Percentiles rank a stretch among this genome's conserved stretches.
Conservation (phyloP, 2,113 vertebrate genomes). For the Edolisoma coerulescens region DNA sequence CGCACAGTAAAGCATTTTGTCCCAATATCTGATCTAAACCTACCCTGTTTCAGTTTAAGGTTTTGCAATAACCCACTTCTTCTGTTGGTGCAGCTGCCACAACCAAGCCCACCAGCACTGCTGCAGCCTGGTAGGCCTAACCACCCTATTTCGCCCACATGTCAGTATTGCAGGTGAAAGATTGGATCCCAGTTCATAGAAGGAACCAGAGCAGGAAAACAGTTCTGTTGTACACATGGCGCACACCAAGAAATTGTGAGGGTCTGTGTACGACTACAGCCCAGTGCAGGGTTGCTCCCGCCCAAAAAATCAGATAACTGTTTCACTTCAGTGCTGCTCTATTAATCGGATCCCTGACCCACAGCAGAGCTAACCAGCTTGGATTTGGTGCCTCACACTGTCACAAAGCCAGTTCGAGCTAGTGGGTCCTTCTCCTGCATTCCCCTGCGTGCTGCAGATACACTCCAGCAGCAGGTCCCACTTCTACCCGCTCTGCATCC, state of each 20-base stretch:
- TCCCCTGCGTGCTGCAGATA: not conserved
- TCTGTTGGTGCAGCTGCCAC: not conserved
- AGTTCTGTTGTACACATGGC: not conserved
- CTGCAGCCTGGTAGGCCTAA: not conserved
- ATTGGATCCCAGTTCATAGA: not conserved
- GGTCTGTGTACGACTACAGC: not conserved
- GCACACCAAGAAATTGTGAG: not conserved
- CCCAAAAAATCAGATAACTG: not conserved
- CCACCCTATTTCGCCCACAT: accelerated
- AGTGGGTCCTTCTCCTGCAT: accelerated
- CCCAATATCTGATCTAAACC: no score
- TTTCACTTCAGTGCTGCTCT: not conserved
- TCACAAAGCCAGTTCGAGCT: not conserved
- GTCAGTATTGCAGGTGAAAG: not conserved
- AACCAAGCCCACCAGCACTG: not conserved
- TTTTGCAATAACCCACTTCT: not conserved
- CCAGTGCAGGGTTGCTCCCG: not conserved
- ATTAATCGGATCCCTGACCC: not conserved
- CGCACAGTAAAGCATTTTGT: not conserved
- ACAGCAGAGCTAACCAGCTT: not conserved
- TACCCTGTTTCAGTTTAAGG: not conserved
- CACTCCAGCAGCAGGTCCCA: not conserved
- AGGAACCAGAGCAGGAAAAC: not conserved
- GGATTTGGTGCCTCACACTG: not conserved
- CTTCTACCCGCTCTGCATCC: not conserved